phyloP scores from a whole-genome alignment of 2,113 vertebrate genomes.

The Glaucidium brasilianum region DNA sequence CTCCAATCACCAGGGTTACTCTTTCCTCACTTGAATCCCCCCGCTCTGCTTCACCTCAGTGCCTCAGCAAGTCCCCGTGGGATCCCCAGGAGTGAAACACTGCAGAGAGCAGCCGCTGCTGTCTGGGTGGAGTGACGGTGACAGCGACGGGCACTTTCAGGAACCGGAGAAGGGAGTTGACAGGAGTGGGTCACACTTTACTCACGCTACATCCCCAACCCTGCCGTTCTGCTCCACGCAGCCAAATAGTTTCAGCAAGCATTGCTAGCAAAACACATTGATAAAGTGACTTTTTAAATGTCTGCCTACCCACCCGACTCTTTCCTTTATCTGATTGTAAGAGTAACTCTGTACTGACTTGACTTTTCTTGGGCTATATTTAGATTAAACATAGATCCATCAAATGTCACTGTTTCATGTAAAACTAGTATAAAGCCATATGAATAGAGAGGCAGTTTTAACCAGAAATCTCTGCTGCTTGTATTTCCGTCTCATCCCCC shows the following conservation, averaged over 20 bases:
- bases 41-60: background rate
- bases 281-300: background rate
- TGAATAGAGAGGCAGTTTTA: background rate
- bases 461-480: background rate
- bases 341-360: background rate
- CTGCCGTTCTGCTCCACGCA: background rate
- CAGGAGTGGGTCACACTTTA: background rate
- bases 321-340: background rate
- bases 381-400: background rate
- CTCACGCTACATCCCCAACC: background rate
- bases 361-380: constrained; percentile 27
- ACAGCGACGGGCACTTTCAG: accelerated
- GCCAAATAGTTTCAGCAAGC: background rate
- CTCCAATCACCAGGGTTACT: background rate
- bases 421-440: background rate
- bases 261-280: background rate
- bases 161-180: background rate
- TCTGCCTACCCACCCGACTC: background rate
- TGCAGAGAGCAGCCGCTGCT: background rate
- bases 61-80: background rate
- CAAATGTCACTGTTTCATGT: constrained; percentile 4
- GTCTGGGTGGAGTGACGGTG: background rate
- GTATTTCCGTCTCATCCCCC: background rate
- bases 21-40: background rate
- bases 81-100: background rate